These are phyloP conservation scores for Sphinx pinastri DNA, from an alignment of 2,888 invertebrate species.

Conservation along the genomic window DNA sequence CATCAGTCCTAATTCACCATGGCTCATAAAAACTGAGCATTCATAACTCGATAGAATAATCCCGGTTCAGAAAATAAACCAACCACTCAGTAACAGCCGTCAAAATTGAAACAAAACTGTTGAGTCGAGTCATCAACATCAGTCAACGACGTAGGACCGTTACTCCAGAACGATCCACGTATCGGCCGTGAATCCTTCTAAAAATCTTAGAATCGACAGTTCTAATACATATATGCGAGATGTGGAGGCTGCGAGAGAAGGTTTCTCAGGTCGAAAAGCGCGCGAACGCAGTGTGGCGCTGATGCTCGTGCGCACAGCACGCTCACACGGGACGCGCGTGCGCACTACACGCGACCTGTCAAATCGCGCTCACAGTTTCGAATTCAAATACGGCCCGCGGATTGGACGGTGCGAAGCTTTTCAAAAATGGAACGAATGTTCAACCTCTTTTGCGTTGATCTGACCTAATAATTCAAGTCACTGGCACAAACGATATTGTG, in stretches of 20 bases:
- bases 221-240: slow-evolving; percentile 42
- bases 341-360: slow-evolving; percentile 63
- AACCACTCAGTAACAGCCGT: slow-evolving; percentile 53
- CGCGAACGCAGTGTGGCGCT: slow-evolving; percentile 82
- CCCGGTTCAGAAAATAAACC: slow-evolving; percentile 65
- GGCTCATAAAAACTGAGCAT: slow-evolving; percentile 65
- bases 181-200: slow-evolving; percentile 69
- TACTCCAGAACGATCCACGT: slow-evolving; percentile 60
- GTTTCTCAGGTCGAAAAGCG: slow-evolving; percentile 79
- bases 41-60: slow-evolving; percentile 71
- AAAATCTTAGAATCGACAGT: slow-evolving; percentile 65
- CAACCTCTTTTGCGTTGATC: slow-evolving; percentile 56
- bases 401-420: slow-evolving; percentile 40
- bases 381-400: slow-evolving; percentile 56
- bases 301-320: slow-evolving; percentile 79
- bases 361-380: slow-evolving; percentile 66
- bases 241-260: slow-evolving; percentile 70
- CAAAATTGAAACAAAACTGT: slow-evolving; percentile 71
- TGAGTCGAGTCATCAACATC: slow-evolving; percentile 69
- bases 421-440: slow-evolving; percentile 67
- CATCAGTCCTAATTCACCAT: slow-evolving; percentile 60
- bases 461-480: slow-evolving; percentile 46
- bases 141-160: slow-evolving; percentile 66
- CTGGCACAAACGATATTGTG: slow-evolving; percentile 25
- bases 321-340: slow-evolving; percentile 72